These are phyloP conservation scores for Myocastor coypus DNA, from an alignment of 2,113 vertebrate species.

Conservation along the genomic window DNA sequence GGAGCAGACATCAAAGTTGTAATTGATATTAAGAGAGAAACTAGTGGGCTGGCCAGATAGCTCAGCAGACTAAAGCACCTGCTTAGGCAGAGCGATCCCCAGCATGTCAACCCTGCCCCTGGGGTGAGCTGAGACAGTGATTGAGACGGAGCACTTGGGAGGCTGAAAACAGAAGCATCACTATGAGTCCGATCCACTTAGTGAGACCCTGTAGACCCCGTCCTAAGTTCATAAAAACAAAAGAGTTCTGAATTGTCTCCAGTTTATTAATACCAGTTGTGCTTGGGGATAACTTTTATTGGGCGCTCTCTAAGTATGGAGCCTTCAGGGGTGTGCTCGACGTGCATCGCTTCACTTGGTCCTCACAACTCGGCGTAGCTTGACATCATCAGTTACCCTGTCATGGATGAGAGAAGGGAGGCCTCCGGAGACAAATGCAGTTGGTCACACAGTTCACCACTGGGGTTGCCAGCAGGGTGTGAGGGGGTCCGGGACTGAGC, in stretches of 20 bases:
- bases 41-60: not conserved
- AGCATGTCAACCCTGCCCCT: too few relatives aligned
- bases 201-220: too few relatives aligned
- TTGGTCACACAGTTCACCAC: not conserved
- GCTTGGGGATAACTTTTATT: not conserved
- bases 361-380: not conserved
- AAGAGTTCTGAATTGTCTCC: not conserved
- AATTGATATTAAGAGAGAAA: not conserved
- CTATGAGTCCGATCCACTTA: too few relatives aligned
- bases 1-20: not conserved
- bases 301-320: not conserved
- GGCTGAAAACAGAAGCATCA: too few relatives aligned
- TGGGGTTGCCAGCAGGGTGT: not conserved
- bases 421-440: not conserved
- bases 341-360: not conserved
- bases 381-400: not conserved
- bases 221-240: too few relatives aligned
- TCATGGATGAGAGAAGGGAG: not conserved
- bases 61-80: too few relatives aligned
- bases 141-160: too few relatives aligned
- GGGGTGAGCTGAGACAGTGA: too few relatives aligned
- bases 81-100: too few relatives aligned
- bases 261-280: slow-evolving; percentile 32
- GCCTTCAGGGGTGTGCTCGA: not conserved
- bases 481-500: not conserved